Base-by-base conservation (phyloP, 2,797 vertebrate species). In the Gastrophryne carolinensis region DNA sequence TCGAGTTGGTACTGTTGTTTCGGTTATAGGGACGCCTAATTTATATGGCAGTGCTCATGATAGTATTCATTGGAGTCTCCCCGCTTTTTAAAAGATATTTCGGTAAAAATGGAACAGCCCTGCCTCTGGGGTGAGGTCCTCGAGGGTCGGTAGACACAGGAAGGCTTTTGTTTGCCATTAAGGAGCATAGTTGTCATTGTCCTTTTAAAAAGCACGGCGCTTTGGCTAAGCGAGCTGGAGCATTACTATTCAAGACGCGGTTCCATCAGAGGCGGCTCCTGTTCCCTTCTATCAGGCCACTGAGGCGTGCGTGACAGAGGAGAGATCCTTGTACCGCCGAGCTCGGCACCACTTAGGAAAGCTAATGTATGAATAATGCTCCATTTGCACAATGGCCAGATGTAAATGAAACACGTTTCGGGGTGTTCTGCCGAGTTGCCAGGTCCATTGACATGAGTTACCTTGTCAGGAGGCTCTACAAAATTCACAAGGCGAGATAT, bases 401-500 rank as follows among this genome's bases (percentile, higher is more conserved):
- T 84, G 80, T 63, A 27, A 89, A 83, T 72, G 47, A 84, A 86
- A 89, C 84, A 83, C 80, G 82, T 82, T 85, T 87, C 81, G 83
- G n/a, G 74, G 78, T 87, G 68, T 84, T 82, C 13, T 79, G 30
- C 26, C 81, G 75, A 65, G 62, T 81, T 79, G 85, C 82, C 75
- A 88, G 83, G 79, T 63, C 79, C 64, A 19, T 39, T 81, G 80
- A 87, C 81, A 84, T 80, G 57, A 81, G 76, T 71, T 63, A 81
- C 79, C 79, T 83, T 86, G 79, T 84, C 82, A 88, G 80, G 68
- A 54, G 69, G 80, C 78, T 65, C 73, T 85, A 82, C 78, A 87
- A 88, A 83, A 87, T 87, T 85, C 83, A 87, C 85, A 80, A 82
- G 81, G 84, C 82, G 80, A 84, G 82, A 78, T 78, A 81, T 84